Base-by-base conservation (phyloP, 2,113 vertebrate genomes). In the Podilymbus podiceps region DNA sequence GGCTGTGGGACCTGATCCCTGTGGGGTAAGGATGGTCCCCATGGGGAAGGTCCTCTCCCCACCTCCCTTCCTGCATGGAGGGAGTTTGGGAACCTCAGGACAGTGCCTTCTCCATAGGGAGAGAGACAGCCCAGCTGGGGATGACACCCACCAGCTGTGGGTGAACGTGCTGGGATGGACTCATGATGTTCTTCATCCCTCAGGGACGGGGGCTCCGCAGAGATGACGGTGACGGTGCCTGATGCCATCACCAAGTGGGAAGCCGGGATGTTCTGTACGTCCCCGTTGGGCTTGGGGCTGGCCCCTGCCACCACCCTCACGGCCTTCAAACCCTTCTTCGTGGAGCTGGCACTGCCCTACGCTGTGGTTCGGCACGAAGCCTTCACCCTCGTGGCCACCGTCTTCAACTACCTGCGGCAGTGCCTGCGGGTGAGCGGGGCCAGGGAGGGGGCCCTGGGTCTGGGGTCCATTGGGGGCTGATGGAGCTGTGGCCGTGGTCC, bases 1-100 rank as follows among this genome's bases (percentile, higher is more conserved):
- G 98, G 98, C 95, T 99, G 63, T 99, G 98, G 98, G 97, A 98
- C 28, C 93, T 99, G 53, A 76, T 98, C 44, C 96, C 98, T 12
- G 90, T 98, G 24, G 98, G 98, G 98, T n/a, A 31, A 79, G 49
- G 52, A 58, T 1, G 3, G 27, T 18, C 35, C 15, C 53, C 31
- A 33, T 25, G 50, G 25, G 42, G 30, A n/a, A 38, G 38, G 11
- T 60, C 53, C 31, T 52, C 23, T 31, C 20, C 16, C 11, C 15
- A 53, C 17, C 50, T 47, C n/a, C 25, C 8, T 5, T 67, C 30
- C 67, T n/a, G 15, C 19, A 7, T 4, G 27, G 52, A 49, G 11
- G 28, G 56, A 52, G 24, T 11, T 4, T 50, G 56, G 11, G 62
- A 40, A 56, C 35, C 5, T 62, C 52, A 33, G 71, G 25, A 27